A percentile compares a stretch with the other conserved stretches of the same genome.
phyloP scores from a whole-genome alignment of 1,140 invertebrate genomes.

The Drosophila pandora region DNA sequence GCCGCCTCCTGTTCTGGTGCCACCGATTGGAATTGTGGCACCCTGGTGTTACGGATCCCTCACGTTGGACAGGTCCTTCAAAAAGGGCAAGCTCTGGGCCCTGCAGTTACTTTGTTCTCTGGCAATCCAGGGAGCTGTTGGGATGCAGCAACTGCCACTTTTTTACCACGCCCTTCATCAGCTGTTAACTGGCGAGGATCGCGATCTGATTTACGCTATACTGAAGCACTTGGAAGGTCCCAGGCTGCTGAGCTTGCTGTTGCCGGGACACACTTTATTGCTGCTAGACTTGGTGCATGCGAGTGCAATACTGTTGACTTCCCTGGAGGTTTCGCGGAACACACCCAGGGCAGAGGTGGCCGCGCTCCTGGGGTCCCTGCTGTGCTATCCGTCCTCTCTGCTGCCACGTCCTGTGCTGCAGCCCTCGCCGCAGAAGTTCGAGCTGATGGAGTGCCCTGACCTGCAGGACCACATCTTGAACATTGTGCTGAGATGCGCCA shows the following conservation, averaged over 20 bases:
- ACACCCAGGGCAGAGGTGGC: conserved; percentile 95
- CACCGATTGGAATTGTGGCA: conserved; percentile 92
- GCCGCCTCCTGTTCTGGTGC: conserved; percentile 88
- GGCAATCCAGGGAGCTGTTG: conserved; percentile 85
- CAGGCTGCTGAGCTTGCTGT: conserved; percentile 92
- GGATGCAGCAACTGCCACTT: conserved; percentile 89
- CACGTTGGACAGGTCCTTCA: conserved; percentile 86
- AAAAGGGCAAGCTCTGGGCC: conserved; percentile 91
- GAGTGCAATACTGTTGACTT: conserved; percentile 93
- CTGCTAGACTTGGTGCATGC: conserved; percentile 96
- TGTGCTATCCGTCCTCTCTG: conserved; percentile 91
- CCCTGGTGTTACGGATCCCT: conserved; percentile 95
- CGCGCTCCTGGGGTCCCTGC: conserved; percentile 93
- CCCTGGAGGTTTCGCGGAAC: conserved; percentile 88
- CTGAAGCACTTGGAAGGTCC: conserved; percentile 89
- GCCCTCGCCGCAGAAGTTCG: conserved; percentile 88
- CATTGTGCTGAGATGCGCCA: conserved; percentile 93
- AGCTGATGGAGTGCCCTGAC: conserved; percentile 82
- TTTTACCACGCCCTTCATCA: conserved; percentile 95
- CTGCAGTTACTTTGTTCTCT: conserved; percentile 92
- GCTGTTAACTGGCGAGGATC: conserved; percentile 87
- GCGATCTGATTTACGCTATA: conserved; percentile 86
- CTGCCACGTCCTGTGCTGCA: conserved; percentile 92
- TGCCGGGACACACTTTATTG: conserved; percentile 94
- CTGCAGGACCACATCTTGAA: conserved; percentile 94